Conservation (phyloP, 2,888 invertebrate species). For the Rhorus exstirpatorius region DNA sequence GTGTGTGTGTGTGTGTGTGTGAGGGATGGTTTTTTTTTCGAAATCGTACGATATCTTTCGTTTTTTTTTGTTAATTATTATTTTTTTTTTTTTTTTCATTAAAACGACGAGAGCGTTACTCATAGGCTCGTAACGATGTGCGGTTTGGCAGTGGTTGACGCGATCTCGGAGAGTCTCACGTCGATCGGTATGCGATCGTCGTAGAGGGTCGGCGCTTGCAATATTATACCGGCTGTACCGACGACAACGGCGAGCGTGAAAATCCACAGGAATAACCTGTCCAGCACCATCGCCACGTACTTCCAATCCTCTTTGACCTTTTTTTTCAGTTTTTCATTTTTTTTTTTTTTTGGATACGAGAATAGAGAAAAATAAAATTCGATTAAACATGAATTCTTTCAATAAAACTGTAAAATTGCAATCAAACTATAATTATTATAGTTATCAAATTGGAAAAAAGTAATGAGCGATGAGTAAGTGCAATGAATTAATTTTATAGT, state of each 20-base stretch:
- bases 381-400: too few species aligned
- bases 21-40: constrained; percentile 22
- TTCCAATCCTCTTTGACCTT: constrained; percentile 99
- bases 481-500: too few species aligned
- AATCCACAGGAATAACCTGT: constrained; percentile 98
- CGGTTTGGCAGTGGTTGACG: constrained; percentile 95
- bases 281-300: constrained; percentile 99
- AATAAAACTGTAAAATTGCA: too few species aligned
- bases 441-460: too few species aligned
- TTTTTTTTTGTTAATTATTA: constrained; percentile 2
- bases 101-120: constrained; percentile 74
- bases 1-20: constrained; percentile 55
- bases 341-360: constrained; percentile 3
- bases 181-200: constrained; percentile 96
- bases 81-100: constrained; percentile 23
- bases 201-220: constrained; percentile 97
- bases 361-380: too few species aligned
- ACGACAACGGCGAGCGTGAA: constrained; percentile 98
- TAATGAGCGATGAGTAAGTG: too few species aligned
- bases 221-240: constrained; percentile 97
- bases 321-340: constrained; percentile 13
- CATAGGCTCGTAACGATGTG: constrained; percentile 87
- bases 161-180: constrained; percentile 95
- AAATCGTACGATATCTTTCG: background rate
- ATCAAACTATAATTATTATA: too few species aligned